Evolutionary conservation across 2,888 invertebrate genomes (phyloP).

Genomic region (Eustalomyia histrio): DNA sequence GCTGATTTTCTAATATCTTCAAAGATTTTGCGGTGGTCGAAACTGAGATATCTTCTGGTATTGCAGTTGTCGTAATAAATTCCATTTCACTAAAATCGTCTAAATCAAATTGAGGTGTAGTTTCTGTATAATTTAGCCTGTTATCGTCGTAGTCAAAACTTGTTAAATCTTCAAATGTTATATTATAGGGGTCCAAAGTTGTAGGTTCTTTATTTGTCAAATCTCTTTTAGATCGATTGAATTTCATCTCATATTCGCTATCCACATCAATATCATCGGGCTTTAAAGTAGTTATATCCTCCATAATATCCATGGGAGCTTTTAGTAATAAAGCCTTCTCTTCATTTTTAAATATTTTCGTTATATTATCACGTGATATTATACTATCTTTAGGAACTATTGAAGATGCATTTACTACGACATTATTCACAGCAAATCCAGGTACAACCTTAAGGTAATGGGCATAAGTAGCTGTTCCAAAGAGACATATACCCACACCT

Average conservation of each 20-base stretch:
- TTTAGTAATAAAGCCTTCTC: slow-evolving; percentile 68
- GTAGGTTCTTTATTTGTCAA: slow-evolving; percentile 15
- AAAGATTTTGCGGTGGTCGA: slow-evolving; percentile 16
- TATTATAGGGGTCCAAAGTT: slow-evolving; percentile 61
- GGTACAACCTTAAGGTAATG: slow-evolving; percentile 78
- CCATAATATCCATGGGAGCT: slow-evolving; percentile 1
- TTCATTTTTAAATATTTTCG: slow-evolving; percentile 75
- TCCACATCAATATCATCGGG: slow-evolving; percentile 29
- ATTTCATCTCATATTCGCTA: slow-evolving; percentile 49
- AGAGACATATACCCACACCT: slow-evolving; percentile 84
- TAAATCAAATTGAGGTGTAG: slow-evolving; percentile 62
- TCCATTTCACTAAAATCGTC: slow-evolving; percentile 61
- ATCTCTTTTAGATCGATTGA: slow-evolving; percentile 70
- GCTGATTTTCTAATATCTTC: slow-evolving; percentile 1
- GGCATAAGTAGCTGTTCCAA: slow-evolving; percentile 79
- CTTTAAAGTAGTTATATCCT: slow-evolving; percentile 20
- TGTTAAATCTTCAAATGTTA: slow-evolving; percentile 64
- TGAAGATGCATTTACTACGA: slow-evolving; percentile 77
- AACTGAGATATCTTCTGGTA: slow-evolving; percentile 3
- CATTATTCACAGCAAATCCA: slow-evolving; percentile 77
- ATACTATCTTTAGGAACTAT: slow-evolving; percentile 74
- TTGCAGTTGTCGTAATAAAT: slow-evolving; percentile 20
- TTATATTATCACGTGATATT: slow-evolving; percentile 76
- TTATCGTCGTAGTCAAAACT: slow-evolving; percentile 56
- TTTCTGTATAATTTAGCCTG: slow-evolving; percentile 52